A percentile compares a stretch with the other conserved stretches of the same genome.
phyloP scores from a whole-genome alignment of 2,888 invertebrate species.

The Dascillus cervinus region DNA sequence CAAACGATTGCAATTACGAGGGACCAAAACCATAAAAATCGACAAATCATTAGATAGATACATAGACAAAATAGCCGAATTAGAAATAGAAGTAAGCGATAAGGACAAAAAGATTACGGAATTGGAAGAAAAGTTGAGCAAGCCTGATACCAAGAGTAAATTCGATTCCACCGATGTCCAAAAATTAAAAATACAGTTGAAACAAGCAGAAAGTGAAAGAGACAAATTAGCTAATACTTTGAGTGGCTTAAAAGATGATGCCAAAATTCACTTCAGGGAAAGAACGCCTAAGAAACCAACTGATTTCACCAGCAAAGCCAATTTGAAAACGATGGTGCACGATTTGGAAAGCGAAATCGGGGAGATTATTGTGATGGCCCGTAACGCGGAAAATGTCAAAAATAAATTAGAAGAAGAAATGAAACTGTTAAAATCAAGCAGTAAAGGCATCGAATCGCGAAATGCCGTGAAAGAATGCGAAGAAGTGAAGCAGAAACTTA shows the following conservation, averaged over 20 bases:
- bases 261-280: constrained; percentile 58
- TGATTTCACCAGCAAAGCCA: constrained; percentile 63
- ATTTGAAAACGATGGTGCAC: constrained; percentile 75
- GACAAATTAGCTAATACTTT: constrained; percentile 56
- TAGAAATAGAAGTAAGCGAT: constrained; percentile 57
- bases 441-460: constrained; percentile 32
- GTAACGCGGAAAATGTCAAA: constrained; percentile 48
- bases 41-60: constrained; percentile 52
- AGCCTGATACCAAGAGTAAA: constrained; percentile 30
- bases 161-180: constrained; percentile 34
- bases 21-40: constrained; percentile 46
- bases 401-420: constrained; percentile 45
- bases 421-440: constrained; percentile 20
- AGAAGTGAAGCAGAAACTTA: constrained; percentile 47
- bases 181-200: constrained; percentile 28
- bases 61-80: constrained; percentile 51
- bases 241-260: constrained; percentile 57
- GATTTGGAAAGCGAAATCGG: constrained; percentile 83
- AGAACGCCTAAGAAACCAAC: constrained; percentile 67
- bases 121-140: constrained; percentile 38
- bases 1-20: constrained; percentile 57
- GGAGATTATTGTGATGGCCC: constrained; percentile 54
- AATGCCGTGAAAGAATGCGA: constrained; percentile 39
- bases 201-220: constrained; percentile 56
- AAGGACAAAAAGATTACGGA: constrained; percentile 52